Conservation (phyloP, 92 coral and sea anemone genomes). For the Parazoanthus swiftii region DNA sequence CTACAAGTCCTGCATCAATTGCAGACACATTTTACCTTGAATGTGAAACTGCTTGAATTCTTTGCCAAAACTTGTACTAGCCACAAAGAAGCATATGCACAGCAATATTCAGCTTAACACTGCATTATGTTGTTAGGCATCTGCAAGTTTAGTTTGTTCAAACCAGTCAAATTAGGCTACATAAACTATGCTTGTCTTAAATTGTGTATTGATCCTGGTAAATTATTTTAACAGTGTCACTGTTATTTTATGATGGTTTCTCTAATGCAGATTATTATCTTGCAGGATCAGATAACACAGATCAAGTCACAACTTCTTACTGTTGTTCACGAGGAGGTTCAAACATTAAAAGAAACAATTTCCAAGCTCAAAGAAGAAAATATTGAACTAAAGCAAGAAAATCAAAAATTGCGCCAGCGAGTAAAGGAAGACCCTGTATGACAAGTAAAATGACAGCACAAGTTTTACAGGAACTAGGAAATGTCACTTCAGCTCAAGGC, state of each 20-base stretch:
- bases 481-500: not conserved
- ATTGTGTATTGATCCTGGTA: no score
- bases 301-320: slow-evolving; percentile 89
- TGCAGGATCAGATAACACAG: slow-evolving; percentile 93
- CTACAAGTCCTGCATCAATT: no score
- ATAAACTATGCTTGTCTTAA: not conserved
- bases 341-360: slow-evolving; percentile 94
- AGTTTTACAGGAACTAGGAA: not conserved
- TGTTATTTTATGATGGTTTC: not conserved
- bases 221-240: not conserved
- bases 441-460: not conserved
- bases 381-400: slow-evolving; percentile 87
- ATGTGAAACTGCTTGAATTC: no score
- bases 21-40: no score
- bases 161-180: no score
- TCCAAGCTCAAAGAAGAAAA: slow-evolving; percentile 91
- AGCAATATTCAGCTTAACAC: no score
- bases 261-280: slow-evolving; percentile 5
- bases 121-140: no score
- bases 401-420: slow-evolving; percentile 81
- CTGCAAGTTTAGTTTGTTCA: no score
- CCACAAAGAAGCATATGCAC: no score
- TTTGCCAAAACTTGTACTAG: no score
- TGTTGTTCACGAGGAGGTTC: slow-evolving; percentile 96
- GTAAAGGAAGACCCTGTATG: slow-evolving; percentile 37